Conservation (phyloP, 2,113 vertebrate species). For the Pelusios castaneus region DNA sequence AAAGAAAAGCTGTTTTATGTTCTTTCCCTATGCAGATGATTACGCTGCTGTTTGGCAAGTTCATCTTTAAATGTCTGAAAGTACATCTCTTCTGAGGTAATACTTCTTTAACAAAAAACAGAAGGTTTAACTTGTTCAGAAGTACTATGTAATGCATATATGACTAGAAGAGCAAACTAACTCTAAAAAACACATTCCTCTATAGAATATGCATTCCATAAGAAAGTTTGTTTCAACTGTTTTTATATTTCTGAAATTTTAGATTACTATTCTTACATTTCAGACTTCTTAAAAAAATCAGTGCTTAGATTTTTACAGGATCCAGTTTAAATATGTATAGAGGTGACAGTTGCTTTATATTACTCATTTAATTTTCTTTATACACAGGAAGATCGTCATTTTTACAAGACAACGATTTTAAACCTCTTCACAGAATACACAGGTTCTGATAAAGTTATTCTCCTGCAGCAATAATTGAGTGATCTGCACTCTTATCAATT, state of each 20-base stretch:
- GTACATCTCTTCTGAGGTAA: neutral
- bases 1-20: neutral
- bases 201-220: conserved; percentile 65
- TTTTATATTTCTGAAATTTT: conserved; percentile 63
- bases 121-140: neutral
- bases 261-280: conserved; percentile 66
- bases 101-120: neutral
- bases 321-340: conserved; percentile 70
- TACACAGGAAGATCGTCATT: conserved; percentile 66
- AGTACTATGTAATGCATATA: neutral
- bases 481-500: conserved; percentile 52
- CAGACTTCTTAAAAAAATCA: conserved; percentile 64
- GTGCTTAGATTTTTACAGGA: conserved; percentile 71
- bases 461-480: conserved; percentile 66
- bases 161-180: neutral
- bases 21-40: neutral
- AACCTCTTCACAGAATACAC: conserved; percentile 56
- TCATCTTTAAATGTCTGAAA: conserved; percentile 8
- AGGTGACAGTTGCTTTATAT: conserved; percentile 62
- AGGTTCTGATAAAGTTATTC: conserved; percentile 43
- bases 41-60: neutral
- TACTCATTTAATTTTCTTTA: conserved; percentile 70
- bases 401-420: conserved; percentile 68
- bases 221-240: conserved; percentile 61
- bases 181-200: conserved; percentile 50